Evolutionary conservation across 1,140 invertebrate species (phyloP), one percentile per base, ranked within the genome.

Genomic region (Hypsibius dujardini): DNA sequence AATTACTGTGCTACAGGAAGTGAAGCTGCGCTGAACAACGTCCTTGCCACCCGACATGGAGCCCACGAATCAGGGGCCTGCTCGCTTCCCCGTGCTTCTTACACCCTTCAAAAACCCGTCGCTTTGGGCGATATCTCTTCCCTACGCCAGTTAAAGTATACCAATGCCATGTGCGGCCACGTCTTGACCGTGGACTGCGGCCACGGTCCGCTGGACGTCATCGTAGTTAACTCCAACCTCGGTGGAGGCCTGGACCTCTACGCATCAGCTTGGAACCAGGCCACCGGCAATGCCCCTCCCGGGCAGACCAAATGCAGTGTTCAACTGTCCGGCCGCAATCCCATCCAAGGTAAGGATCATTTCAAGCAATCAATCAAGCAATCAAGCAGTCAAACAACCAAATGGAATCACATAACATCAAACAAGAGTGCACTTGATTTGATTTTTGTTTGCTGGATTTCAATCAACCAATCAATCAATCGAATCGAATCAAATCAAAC

Each of bases 211-310:
- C 50, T 56, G 50, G 50, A 56, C n/a, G n/a, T n/a, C 50, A 56
- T 56, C 50, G 50, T 56, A 7, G n/a, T 12, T n/a, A 56, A 56
- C 50, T 7, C 50, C 50, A 56, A 56, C n/a, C n/a, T 56, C 7
- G 50, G 50, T n/a, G 50, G 50, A 56, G 50, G 50, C 50, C 50
- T 56, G 50, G 50, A 56, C n/a, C 50, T 56, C 7, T 56, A 56
- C 50, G 50, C 50, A 12, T 56, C 50, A n/a, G n/a, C 50, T 7
- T 56, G 50, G 50, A n/a, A 56, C n/a, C 50, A n/a, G 7, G 50
- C 50, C 7, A 56, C 50, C 50, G 50, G n/a, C 50, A 56, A n/a
- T n/a, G n/a, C 7, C 7, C 50, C 50, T n/a, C 50, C 50, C n/a
- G 50, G 50, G 7, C 7, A 56, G n/a, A 56, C 7, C n/a, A 56